Conservation (phyloP, 1,140 invertebrate species). For the Hyles vespertilio region DNA sequence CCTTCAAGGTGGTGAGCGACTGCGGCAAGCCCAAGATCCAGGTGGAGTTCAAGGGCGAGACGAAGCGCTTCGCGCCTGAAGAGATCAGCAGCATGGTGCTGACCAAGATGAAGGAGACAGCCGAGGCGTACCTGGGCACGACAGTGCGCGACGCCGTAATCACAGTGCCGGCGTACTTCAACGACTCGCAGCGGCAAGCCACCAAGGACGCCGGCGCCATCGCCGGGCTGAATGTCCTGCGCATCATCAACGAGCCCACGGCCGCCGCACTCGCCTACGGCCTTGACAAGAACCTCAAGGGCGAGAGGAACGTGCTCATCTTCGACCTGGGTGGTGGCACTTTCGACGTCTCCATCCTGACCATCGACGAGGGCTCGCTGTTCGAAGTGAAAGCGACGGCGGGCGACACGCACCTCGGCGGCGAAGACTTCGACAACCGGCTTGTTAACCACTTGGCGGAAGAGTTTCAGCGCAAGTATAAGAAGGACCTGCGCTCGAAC, state of each 20-base stretch:
- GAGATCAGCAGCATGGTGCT: conserved; percentile 88
- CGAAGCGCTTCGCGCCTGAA: conserved; percentile 84
- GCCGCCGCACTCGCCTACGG: conserved; percentile 86
- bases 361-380: conserved; percentile 81
- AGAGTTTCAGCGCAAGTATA: conserved; percentile 72
- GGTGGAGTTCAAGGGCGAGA: conserved; percentile 84
- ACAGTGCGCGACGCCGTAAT: conserved; percentile 82
- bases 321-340: conserved; percentile 78
- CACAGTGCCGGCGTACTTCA: conserved; percentile 94
- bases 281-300: conserved; percentile 85
- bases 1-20: conserved; percentile 83
- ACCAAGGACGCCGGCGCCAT: conserved; percentile 86
- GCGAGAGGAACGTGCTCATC: conserved; percentile 78
- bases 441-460: conserved; percentile 81
- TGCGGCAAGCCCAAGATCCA: conserved; percentile 82
- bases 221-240: conserved; percentile 81
- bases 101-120: conserved; percentile 89
- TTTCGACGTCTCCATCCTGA: conserved; percentile 84
- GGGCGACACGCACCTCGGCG: conserved; percentile 77
- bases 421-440: conserved; percentile 88
- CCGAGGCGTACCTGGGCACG: conserved; percentile 85
- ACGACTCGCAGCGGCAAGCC: conserved; percentile 92
- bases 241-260: conserved; percentile 86
- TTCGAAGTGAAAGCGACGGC: conserved; percentile 83
- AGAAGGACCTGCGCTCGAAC: conserved; percentile 68